Conservation (phyloP, 1,140 invertebrate genomes). For the Drosophila hydei region DNA sequence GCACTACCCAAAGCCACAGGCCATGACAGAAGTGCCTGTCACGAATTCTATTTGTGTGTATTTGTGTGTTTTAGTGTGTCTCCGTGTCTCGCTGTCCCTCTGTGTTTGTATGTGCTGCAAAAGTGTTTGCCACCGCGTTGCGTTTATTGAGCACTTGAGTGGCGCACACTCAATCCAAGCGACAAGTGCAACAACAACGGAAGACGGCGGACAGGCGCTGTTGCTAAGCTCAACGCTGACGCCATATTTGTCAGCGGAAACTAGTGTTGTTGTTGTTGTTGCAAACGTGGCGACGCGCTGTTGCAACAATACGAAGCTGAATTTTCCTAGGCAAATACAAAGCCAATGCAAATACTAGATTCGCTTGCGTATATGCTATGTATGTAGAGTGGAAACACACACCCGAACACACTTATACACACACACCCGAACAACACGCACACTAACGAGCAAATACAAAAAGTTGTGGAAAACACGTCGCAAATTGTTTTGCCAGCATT, state of each 20-base stretch:
- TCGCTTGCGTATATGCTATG: conserved; percentile 66
- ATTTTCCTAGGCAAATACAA: conserved; percentile 57
- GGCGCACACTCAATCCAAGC: conserved; percentile 58
- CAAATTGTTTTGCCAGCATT: conserved; percentile 49
- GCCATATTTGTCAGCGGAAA: conserved; percentile 64
- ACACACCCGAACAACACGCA: conserved; percentile 11
- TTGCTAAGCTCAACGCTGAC: conserved; percentile 7
- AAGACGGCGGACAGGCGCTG: conserved; percentile 27
- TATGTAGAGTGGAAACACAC: conserved; percentile 13
- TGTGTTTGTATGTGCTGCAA: conserved; percentile 27
- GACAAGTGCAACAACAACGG: conserved; percentile 51
- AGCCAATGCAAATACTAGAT: conserved; percentile 68
- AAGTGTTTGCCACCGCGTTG: conserved; percentile 47
- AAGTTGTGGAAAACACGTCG: conserved; percentile 44
- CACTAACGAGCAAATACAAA: conserved; percentile 29
- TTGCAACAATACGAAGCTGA: conserved; percentile 54
- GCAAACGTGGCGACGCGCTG: conserved; percentile 52
- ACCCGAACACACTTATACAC: conserved; percentile 27
- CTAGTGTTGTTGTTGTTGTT: conserved; percentile 38
- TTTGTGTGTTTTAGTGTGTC: conserved; percentile 13
- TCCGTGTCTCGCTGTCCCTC: not conserved
- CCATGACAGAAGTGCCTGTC: conserved; percentile 42
- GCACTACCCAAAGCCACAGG: conserved; percentile 32
- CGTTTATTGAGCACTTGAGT: conserved; percentile 75
- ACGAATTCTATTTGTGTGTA: conserved; percentile 27